Conservation (phyloP, 1,140 invertebrate species). For the Drosophila bifasciata region DNA sequence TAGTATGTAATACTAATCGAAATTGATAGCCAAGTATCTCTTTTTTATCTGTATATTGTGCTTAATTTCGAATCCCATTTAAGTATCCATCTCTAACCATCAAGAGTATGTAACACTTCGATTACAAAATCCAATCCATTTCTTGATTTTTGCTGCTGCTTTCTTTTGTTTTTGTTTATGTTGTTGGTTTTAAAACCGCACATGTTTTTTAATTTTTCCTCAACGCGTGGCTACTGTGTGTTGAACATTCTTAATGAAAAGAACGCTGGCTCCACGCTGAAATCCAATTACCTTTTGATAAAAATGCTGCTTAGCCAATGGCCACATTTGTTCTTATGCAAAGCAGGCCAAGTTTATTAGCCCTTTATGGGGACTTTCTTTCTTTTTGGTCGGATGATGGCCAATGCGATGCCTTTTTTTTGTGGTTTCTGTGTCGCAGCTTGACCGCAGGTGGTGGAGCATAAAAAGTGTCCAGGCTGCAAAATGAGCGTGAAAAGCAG, state of each 20-base stretch:
- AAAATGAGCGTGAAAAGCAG: slow-evolving; percentile 41
- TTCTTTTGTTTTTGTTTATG: slow-evolving; percentile 42
- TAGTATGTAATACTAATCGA: no score
- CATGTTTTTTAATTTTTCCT: slow-evolving; percentile 46
- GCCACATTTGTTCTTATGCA: slow-evolving; percentile 71
- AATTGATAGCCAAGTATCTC: no score
- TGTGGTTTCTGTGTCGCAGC: slow-evolving; percentile 9
- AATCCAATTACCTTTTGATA: slow-evolving; percentile 76
- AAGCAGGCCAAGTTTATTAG: slow-evolving; percentile 75
- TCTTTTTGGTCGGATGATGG: slow-evolving; percentile 2
- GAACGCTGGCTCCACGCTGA: slow-evolving; percentile 40
- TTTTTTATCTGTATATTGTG: no score
- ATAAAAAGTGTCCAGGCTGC: slow-evolving; percentile 73
- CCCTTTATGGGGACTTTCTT: slow-evolving; percentile 47
- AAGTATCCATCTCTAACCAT: no score
- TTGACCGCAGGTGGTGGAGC: slow-evolving; percentile 73
- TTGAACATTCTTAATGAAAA: slow-evolving; percentile 68
- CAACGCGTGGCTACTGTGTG: slow-evolving; percentile 23
- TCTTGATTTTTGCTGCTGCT: neutral
- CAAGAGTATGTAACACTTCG: no score
- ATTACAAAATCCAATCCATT: no score
- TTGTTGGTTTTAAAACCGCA: slow-evolving; percentile 58
- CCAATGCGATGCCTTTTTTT: slow-evolving; percentile 11
- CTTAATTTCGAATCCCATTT: no score
- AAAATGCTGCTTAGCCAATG: slow-evolving; percentile 57